Conservation (phyloP, 2,113 vertebrate species). For the Sapayoa aenigma region DNA sequence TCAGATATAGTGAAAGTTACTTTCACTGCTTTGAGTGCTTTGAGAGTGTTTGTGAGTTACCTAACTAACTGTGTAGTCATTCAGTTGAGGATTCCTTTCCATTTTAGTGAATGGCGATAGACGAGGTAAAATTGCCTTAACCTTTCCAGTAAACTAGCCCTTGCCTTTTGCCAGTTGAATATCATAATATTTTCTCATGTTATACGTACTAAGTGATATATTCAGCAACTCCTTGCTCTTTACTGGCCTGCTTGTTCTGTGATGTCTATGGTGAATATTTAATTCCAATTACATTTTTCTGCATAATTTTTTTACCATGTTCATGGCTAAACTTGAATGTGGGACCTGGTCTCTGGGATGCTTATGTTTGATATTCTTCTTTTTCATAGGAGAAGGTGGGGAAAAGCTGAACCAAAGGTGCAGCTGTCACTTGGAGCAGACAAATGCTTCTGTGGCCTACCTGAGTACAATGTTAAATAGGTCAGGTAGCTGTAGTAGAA, state of each 20-base stretch:
- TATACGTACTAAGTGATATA: background rate
- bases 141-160: background rate
- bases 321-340: background rate
- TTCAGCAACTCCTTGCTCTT: background rate
- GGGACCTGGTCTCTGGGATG: background rate
- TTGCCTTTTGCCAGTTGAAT: background rate
- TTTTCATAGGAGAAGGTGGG: accelerated
- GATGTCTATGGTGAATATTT: background rate
- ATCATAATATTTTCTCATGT: background rate
- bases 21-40: background rate
- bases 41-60: background rate
- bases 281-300: background rate
- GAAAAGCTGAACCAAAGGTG: background rate
- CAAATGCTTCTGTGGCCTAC: background rate
- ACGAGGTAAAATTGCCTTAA: background rate
- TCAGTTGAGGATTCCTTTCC: background rate
- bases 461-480: background rate
- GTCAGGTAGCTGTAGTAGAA: background rate
- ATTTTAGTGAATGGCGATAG: background rate
- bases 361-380: accelerated
- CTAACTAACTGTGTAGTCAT: background rate
- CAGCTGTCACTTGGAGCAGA: background rate
- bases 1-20: background rate
- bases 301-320: background rate
- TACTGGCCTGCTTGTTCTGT: background rate